phyloP scores from a whole-genome alignment of 2,113 vertebrate genomes.

The Lamprotornis superbus region DNA sequence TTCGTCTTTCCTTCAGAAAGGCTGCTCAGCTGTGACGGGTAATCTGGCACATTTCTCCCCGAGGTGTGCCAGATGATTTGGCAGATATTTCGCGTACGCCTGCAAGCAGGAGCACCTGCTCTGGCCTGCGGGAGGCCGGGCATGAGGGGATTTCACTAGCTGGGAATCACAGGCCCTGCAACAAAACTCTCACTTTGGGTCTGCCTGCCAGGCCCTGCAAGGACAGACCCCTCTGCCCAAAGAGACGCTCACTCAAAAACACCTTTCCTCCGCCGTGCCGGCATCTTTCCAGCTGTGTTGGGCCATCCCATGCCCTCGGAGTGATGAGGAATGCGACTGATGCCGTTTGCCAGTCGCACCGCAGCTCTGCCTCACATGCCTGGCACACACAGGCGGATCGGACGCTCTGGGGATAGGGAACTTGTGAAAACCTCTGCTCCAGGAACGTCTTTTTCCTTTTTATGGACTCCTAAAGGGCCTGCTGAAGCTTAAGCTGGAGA shows the following conservation, averaged over 20 bases:
- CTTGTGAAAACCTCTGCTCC: neutral
- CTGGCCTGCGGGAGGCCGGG: conserved; percentile 2
- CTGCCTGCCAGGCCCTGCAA: neutral
- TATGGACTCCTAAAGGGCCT: neutral
- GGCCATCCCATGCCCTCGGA: too few species aligned
- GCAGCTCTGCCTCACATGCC: accelerated
- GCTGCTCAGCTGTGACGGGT: conserved; percentile 62
- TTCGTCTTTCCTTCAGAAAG: conserved; percentile 66
- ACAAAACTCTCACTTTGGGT: neutral
- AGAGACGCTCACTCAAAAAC: neutral
- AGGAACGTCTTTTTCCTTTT: neutral
- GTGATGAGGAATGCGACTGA: neutral
- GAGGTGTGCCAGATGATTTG: conserved; percentile 74
- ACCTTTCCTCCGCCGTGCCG: neutral
- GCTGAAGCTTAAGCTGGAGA: neutral
- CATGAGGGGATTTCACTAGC: neutral
- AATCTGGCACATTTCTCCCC: conserved; percentile 70
- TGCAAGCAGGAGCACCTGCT: conserved; percentile 76
- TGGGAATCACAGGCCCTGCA: conserved; percentile 48
- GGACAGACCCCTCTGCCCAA: neutral
- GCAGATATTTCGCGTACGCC: conserved; percentile 67
- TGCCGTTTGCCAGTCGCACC: neutral
- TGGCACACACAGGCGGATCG: accelerated
- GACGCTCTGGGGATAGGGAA: accelerated
- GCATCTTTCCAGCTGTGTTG: neutral